These are phyloP conservation scores for Liodrosophila aerea DNA, from an alignment of 2,888 invertebrate species.

Conservation along the genomic window DNA sequence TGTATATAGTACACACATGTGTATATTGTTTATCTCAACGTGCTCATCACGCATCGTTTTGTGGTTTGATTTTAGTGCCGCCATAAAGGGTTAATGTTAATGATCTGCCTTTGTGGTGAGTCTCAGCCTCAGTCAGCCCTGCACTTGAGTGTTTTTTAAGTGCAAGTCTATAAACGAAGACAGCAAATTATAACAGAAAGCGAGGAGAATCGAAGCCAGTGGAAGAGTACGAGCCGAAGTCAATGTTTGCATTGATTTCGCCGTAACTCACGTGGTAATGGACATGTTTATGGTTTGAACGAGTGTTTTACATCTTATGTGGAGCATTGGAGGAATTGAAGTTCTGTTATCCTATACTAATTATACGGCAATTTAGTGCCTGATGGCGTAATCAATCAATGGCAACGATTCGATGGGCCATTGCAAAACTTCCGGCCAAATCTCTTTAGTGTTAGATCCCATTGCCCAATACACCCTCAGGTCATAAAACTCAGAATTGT, in stretches of 20 bases:
- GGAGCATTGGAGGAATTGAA: constrained; percentile 1
- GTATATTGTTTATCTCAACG: constrained; percentile 71
- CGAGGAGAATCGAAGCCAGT: constrained; percentile 27
- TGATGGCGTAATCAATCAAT: constrained; percentile 64
- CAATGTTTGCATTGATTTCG: constrained; percentile 65
- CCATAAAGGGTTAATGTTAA: constrained; percentile 75
- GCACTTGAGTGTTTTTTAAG: constrained; percentile 74
- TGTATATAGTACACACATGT: constrained; percentile 9
- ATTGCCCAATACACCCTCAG: constrained; percentile 38
- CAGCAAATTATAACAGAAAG: constrained; percentile 62
- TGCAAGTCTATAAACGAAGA: constrained; percentile 68
- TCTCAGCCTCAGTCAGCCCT: constrained; percentile 51
- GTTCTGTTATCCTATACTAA: constrained; percentile 44
- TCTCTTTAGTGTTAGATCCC: constrained; percentile 30
- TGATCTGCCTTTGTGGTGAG: constrained; percentile 59
- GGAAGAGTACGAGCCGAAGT: constrained; percentile 4
- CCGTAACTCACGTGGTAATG: constrained; percentile 71
- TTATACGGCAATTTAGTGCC: constrained; percentile 33
- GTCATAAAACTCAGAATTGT: constrained; percentile 59
- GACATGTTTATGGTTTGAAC: constrained; percentile 69
- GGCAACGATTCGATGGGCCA: constrained; percentile 18
- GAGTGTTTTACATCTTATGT: constrained; percentile 38
- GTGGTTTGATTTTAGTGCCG: constrained; percentile 70
- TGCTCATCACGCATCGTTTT: constrained; percentile 76
- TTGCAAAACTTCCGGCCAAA: constrained; percentile 66